Base-by-base conservation (phyloP, 2,888 invertebrate species). In the Amiota mariae region DNA sequence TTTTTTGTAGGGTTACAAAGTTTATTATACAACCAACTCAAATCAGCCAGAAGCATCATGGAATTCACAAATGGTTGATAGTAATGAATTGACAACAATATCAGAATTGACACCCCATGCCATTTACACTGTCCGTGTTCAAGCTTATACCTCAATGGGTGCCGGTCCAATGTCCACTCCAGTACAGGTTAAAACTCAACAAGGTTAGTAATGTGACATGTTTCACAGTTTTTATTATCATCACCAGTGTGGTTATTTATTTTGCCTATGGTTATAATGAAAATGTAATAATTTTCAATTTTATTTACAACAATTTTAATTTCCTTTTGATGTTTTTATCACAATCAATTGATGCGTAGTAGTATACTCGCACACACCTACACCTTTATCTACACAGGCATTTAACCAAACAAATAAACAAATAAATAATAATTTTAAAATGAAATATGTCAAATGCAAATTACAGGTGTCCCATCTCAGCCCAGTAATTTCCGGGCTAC, bases 131-230 rank as follows among this genome's bases (percentile, higher is more conserved):
- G 97, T 98, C 85, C 92, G 96, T 73, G 98, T 98, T 6, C 97
- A 97, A 88, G 97, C 97, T 1, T 95, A 95, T 89, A 98, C 98
- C 9, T 96, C 95, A 15, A 96, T 98, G 77, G 99, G 99, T 0
- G 96, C 97, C 59, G 98, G 99, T 67, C 99, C 99, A 0, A 93
- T 97, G 81, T 98, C 98, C 80, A 93, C 95, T 4, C 96, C 98
- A n/a, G 97, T 98, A n/a, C 97, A 97, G 90, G 98, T 98, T 84
- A 97, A 98, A 91, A 98, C 98, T 47, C 97, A 97, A 88, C 98
- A 97, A 93, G 99, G 95, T 95, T 90, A 88, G 90, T 84, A 18
- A 6, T 36, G 36, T 36, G 10, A 12, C 15, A n/a, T 12, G 12
- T 18, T 36, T 36, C 0, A 36, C 2, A 6, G 6, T 71, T 76